Percentiles rank a stretch among this genome's conserved stretches.
phyloP scores from a whole-genome alignment of 1,140 invertebrate genomes.

The Charaxes varanes region DNA sequence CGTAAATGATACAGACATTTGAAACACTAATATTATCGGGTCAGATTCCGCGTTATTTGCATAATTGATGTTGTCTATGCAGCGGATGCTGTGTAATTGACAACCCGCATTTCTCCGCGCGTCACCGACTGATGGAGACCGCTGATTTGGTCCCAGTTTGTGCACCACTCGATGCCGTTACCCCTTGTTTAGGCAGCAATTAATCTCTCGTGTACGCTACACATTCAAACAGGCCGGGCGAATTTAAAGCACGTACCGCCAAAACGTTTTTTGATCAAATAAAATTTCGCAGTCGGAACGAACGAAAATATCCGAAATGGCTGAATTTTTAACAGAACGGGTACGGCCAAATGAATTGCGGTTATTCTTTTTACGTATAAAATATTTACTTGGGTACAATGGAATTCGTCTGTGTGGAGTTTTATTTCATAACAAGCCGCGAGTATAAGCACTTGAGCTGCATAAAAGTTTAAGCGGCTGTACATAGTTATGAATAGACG shows the following conservation, averaged over 20 bases:
- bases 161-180: constrained; percentile 11
- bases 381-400: no score
- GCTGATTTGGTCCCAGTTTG: constrained; percentile 9
- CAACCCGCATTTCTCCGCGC: constrained; percentile 8
- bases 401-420: no score
- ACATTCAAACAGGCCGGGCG: not conserved
- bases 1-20: no score
- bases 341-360: constrained; percentile 1
- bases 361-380: constrained; percentile 4
- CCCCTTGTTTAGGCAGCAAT: constrained; percentile 13
- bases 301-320: constrained; percentile 4
- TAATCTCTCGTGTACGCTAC: constrained; percentile 12
- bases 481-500: no score
- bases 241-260: constrained; percentile 13
- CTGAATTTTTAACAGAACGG: constrained; percentile 1
- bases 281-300: constrained; percentile 8
- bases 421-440: no score
- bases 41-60: no score
- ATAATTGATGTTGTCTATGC: constrained; percentile 11
- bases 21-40: no score
- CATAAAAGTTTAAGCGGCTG: no score
- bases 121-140: constrained; percentile 1
- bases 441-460: no score
- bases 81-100: constrained; percentile 14
- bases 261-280: constrained; percentile 17